Evolutionary conservation across 2,888 invertebrate species (phyloP), one percentile per base, ranked within the genome.

Genomic region (Syritta pipiens): DNA sequence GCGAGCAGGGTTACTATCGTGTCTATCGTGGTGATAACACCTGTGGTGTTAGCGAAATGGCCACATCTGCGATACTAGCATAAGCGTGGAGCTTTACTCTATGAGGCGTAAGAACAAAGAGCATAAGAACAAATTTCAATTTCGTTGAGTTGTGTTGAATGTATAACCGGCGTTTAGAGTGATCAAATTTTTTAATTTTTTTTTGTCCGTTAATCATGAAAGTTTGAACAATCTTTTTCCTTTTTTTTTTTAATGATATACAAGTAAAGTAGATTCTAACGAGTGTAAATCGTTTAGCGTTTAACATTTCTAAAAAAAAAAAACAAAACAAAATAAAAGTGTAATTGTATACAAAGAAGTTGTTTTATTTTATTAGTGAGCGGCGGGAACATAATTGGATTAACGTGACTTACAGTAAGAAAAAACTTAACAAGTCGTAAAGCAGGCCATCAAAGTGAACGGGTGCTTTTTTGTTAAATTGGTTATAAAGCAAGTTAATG

Each of bases 11-110:
- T 1, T 98, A 98, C 88, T 98, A 97, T 88, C 91, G 96, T 82
- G 94, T 98, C 63, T 99, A 94, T 89, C 92, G 98, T 69, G 99
- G 99, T 7, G 97, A 95, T 86, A 97, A 98, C 68, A 96, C 96
- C 12, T 89, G 99, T 87, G 99, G 99, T 44, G 90, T 99, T 77
- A 96, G 97, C 89, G 91, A 92, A 86, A 96, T 96, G 94, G 95
- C 96, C 14, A 94, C 96, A 60, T 97, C 97, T 76, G 94, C 97
- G 42, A 89, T 95, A 65, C 90, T 94, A 59, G 85, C 83, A 35
- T 60, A 19, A 30, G 60, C 30, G 62, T n/a, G n/a, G 17, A 3
- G 12, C n/a, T n/a, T n/a, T n/a, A n/a, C n/a, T n/a, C n/a, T n/a
- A n/a, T n/a, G n/a, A n/a, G n/a, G n/a, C n/a, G n/a, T n/a, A n/a